Evolutionary conservation across 2,888 invertebrate species (phyloP).

Genomic region (Lordiphosa fenestrarum): DNA sequence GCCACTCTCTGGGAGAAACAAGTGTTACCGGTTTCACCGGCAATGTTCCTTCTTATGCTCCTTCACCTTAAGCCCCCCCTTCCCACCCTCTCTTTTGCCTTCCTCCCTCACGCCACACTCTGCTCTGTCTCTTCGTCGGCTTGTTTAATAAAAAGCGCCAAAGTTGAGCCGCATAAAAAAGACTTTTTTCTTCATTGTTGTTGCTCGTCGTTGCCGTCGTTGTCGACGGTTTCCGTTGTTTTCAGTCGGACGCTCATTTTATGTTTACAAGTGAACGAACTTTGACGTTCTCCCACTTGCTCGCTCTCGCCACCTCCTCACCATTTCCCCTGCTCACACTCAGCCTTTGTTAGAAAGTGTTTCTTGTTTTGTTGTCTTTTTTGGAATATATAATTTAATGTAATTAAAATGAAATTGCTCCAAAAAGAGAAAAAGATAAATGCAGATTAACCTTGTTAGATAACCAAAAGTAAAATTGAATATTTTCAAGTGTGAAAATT

Average conservation of each 20-base stretch:
- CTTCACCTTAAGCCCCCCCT: constrained; percentile 17
- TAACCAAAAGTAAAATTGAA: constrained; percentile 60
- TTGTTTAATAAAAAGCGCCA: constrained; percentile 71
- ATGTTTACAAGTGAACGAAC: constrained; percentile 70
- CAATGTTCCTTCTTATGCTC: constrained; percentile 46
- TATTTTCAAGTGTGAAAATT: constrained; percentile 6
- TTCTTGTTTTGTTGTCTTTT: constrained; percentile 39
- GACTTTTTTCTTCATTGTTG: constrained; percentile 49
- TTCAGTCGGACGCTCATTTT: constrained; percentile 48
- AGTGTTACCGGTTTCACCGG: constrained; percentile 70
- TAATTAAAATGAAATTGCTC: constrained; percentile 58
- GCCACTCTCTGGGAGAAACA: constrained; percentile 40
- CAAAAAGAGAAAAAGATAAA: constrained; percentile 23
- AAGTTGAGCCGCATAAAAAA: constrained; percentile 58
- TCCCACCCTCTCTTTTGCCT: background rate
- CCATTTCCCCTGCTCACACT: background rate
- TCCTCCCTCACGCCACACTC: constrained; percentile 17
- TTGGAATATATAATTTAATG: constrained; percentile 56
- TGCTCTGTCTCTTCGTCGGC: constrained; percentile 43
- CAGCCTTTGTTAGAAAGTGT: constrained; percentile 48
- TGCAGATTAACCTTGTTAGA: constrained; percentile 31
- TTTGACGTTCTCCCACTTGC: constrained; percentile 44
- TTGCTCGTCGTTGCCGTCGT: constrained; percentile 35
- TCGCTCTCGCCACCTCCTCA: constrained; percentile 1
- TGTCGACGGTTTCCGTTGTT: constrained; percentile 31